phyloP scores from a whole-genome alignment of 2,797 vertebrate species.

The Bryconaethiops microstoma region DNA sequence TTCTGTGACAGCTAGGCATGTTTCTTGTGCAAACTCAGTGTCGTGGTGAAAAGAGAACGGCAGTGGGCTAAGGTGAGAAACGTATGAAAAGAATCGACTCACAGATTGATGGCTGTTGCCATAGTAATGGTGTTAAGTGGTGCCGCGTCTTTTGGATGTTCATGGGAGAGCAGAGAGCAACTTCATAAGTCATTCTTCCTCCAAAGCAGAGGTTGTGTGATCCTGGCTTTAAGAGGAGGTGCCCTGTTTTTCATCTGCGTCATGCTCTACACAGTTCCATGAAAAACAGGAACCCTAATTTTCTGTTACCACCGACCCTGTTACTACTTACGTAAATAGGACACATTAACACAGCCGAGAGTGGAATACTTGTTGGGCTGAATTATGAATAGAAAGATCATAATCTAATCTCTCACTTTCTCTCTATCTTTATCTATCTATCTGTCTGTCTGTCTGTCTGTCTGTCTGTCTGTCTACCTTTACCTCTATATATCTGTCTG shows the following conservation, averaged over 20 bases:
- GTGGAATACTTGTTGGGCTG: neutral
- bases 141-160: conserved; percentile 30
- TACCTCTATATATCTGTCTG: neutral
- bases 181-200: conserved; percentile 21
- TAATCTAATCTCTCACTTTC: neutral
- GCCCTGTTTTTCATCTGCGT: neutral
- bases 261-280: neutral
- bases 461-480: too few relatives aligned
- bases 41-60: conserved; percentile 21
- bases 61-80: conserved; percentile 24
- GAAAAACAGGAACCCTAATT: conserved; percentile 3
- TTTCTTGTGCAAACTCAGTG: conserved; percentile 1
- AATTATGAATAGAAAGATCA: neutral
- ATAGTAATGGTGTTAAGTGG: conserved; percentile 35
- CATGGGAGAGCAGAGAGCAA: conserved; percentile 1
- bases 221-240: neutral
- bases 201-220: conserved; percentile 6
- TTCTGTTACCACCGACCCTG: neutral
- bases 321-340: neutral
- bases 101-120: conserved; percentile 37
- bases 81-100: conserved; percentile 30
- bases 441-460: too few relatives aligned
- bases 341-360: neutral
- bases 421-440: too few relatives aligned
- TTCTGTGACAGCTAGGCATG: neutral